Percentiles rank a stretch among this genome's conserved stretches.
Conservation (phyloP, 2,113 vertebrate species). For the Mirza zaza region DNA sequence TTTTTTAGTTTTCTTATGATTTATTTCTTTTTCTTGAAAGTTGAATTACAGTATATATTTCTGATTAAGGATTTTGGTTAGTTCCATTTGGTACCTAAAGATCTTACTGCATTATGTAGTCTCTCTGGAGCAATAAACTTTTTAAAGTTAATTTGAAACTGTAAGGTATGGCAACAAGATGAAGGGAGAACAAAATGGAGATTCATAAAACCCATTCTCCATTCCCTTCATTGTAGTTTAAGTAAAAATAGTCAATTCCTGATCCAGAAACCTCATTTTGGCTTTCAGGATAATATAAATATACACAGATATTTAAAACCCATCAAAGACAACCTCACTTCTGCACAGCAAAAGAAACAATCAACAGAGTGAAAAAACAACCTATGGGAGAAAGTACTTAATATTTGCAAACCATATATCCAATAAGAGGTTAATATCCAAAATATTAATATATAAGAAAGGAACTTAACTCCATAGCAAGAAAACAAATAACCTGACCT, state of each 20-base stretch:
- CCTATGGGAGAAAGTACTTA: background rate
- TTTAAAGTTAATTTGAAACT: too few species aligned
- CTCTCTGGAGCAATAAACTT: background rate
- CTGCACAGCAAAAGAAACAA: background rate
- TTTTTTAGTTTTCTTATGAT: background rate
- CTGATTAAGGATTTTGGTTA: background rate
- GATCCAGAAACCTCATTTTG: background rate
- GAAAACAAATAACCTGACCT: background rate
- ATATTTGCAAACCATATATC: background rate
- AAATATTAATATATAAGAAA: background rate
- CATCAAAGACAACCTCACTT: background rate
- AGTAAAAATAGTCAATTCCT: background rate
- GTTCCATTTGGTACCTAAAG: background rate
- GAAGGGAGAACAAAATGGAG: background rate
- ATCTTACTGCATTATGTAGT: background rate
- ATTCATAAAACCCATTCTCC: background rate
- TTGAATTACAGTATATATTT: background rate
- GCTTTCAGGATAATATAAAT: background rate
- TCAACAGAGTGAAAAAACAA: background rate
- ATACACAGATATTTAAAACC: background rate
- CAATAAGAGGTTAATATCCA: background rate
- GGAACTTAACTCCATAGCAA: background rate
- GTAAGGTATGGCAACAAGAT: background rate
- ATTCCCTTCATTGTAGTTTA: background rate
- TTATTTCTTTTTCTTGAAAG: constrained; percentile 19